phyloP scores from a whole-genome alignment of 2,797 vertebrate genomes.

The Kryptolebias ocellatus region DNA sequence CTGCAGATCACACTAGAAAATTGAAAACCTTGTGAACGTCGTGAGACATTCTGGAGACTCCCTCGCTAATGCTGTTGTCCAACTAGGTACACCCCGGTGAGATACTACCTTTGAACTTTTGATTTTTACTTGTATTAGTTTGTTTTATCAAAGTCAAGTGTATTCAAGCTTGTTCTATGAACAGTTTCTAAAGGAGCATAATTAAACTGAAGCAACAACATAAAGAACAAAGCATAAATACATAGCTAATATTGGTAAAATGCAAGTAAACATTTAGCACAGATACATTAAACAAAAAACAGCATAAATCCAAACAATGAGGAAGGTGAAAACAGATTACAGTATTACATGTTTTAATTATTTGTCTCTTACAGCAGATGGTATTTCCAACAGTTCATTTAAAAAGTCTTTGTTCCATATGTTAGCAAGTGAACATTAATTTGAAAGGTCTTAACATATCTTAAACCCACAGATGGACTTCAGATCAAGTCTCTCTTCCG shows the following conservation, averaged over 20 bases:
- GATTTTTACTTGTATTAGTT: not conserved
- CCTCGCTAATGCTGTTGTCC: too few relatives aligned
- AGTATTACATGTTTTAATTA: not conserved
- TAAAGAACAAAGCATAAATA: not conserved
- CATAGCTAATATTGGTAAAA: not conserved
- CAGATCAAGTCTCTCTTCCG: not conserved
- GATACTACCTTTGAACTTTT: too few relatives aligned
- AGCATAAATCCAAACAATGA: not conserved
- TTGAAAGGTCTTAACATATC: not conserved
- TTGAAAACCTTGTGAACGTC: too few relatives aligned
- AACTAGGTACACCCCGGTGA: too few relatives aligned
- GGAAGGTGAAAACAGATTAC: not conserved
- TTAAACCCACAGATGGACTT: not conserved
- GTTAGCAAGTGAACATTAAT: not conserved
- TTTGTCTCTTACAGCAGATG: not conserved
- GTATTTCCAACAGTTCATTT: not conserved
- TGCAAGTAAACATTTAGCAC: not conserved
- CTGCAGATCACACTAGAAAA: too few relatives aligned
- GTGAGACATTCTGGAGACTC: too few relatives aligned
- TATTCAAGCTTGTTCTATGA: not conserved
- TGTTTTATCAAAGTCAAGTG: slow-evolving; percentile 4
- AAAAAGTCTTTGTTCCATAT: slow-evolving; percentile 1
- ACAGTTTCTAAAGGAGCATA: not conserved
- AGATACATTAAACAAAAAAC: not conserved
- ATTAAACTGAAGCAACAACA: not conserved